Percentiles rank a stretch among this genome's conserved stretches.
These are phyloP conservation scores for Chloroclystis v-ata DNA, from an alignment of 2,888 invertebrate species.

Conservation along the genomic window DNA sequence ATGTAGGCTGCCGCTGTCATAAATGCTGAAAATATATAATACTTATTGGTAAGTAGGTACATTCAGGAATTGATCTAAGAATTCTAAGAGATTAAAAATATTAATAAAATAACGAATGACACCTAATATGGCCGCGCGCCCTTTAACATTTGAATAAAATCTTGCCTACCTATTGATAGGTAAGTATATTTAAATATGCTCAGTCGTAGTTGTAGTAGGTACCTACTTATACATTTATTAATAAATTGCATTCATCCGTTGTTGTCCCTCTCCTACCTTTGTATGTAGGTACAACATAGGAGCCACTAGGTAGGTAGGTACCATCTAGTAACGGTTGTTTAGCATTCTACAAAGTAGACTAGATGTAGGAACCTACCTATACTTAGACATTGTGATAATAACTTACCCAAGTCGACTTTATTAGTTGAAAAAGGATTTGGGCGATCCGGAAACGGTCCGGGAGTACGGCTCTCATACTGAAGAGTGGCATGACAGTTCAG, in stretches of 20 bases:
- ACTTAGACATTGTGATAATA: neutral
- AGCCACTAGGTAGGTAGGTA: neutral
- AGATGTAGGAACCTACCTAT: neutral
- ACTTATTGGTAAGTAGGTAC: too few species aligned
- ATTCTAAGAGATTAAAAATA: too few species aligned
- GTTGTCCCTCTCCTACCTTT: constrained; percentile 5
- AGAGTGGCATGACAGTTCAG: constrained; percentile 69
- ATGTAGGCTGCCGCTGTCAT: constrained; percentile 78
- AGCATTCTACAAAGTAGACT: neutral
- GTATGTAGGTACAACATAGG: constrained; percentile 2
- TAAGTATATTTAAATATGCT: constrained; percentile 3
- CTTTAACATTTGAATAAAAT: too few species aligned
- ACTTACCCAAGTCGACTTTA: constrained; percentile 78
- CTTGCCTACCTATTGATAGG: too few species aligned
- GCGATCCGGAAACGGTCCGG: constrained; percentile 69
- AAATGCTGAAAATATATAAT: constrained; percentile 63
- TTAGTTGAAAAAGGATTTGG: constrained; percentile 76
- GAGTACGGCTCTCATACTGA: constrained; percentile 78
- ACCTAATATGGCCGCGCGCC: too few species aligned
- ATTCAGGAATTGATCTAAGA: too few species aligned
- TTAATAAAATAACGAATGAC: too few species aligned
- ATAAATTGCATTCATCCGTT: constrained; percentile 30
- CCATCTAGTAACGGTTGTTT: neutral
- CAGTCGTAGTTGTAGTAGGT: constrained; percentile 12
- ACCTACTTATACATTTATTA: constrained; percentile 26